phyloP scores from a whole-genome alignment of 2,888 invertebrate species.

The Drosophila mimetica region DNA sequence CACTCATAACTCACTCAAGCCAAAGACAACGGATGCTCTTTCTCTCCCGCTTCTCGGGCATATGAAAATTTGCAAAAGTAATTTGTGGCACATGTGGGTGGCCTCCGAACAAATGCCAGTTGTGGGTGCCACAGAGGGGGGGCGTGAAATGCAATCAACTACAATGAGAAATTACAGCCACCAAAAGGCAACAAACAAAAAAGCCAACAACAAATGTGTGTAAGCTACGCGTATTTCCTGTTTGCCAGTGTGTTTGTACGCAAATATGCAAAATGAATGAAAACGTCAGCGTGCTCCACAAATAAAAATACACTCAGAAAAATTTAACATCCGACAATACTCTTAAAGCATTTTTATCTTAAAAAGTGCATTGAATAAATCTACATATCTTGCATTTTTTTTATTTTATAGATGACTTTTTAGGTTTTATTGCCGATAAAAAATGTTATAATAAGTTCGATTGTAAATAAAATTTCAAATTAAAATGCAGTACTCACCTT shows the following conservation, averaged over 20 bases:
- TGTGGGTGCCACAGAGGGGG: conserved; percentile 23
- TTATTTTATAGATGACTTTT: too few species aligned
- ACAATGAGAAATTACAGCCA: conserved; percentile 69
- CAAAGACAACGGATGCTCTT: conserved; percentile 39
- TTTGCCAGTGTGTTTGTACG: conserved; percentile 42
- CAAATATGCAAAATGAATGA: conserved; percentile 60
- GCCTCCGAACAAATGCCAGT: conserved; percentile 28
- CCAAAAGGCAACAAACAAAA: conserved; percentile 28
- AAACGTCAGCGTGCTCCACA: conserved; percentile 40
- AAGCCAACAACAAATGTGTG: conserved; percentile 40
- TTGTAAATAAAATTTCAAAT: too few species aligned
- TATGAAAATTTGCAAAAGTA: conserved; percentile 46
- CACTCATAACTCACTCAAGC: conserved; percentile 48
- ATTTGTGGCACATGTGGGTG: conserved; percentile 78
- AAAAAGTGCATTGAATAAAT: too few species aligned
- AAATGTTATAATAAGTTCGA: too few species aligned
- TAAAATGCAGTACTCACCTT: too few species aligned
- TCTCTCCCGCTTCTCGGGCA: conserved; percentile 17
- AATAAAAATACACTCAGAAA: conserved; percentile 33
- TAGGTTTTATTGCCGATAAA: too few species aligned
- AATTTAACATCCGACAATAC: neutral
- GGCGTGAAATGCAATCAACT: conserved; percentile 73
- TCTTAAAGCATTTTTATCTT: too few species aligned
- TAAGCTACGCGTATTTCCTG: conserved; percentile 74
- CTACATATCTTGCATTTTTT: too few species aligned